Base-by-base conservation (phyloP, 2,113 vertebrate species). In the Pitta sordida region DNA sequence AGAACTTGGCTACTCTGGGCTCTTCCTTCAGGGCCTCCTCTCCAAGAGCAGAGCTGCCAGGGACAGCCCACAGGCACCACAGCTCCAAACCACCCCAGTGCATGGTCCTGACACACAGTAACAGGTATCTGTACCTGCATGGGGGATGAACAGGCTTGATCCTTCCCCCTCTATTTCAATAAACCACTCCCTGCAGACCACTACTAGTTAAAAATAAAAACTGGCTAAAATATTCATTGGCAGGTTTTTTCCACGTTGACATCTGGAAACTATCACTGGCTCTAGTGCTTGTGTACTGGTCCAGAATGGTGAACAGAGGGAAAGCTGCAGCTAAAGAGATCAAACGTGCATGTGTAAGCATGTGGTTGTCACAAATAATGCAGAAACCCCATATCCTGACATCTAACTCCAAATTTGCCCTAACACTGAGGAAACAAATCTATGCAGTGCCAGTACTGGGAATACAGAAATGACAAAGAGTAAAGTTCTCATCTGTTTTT, bases 201-300 rank as follows among this genome's bases (percentile, higher is more conserved):
- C 26, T 55, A 74, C n/a, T 48, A n/a, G 56, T 52, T 62, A 75
- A 87, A 84, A 81, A 86, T 49, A 71, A 84, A 89, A 69, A 18
- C 2, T 39, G 68, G 37, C 34, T 63, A 67, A 63, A 91, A 67
- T 56, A 88, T 49, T 87, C 14, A 76, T 18, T n/a, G 34, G 21
- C 41, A 69, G 30, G 1, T 22, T 86, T 82, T 82, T 85, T 77
- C 60, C 52, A 74, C 30, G 11, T 1, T 55, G 32, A 83, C 86
- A 93, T 88, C 65, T 93, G 93, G 82, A 91, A 93, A 56, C 70
- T 24, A 69, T 65, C 34, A 15, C 51, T 20, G 60, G 60, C 65
- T 78, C 65, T 18, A 90, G 60, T 39, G 53, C 32, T 86, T 58
- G 51, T n/a, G n/a, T 15, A 46, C 59, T 7, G 9, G 30, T 43